Evolutionary conservation across 2,113 vertebrate genomes (phyloP), one percentile per base, ranked within the genome.

Genomic region (Leptobrachium leishanense): DNA sequence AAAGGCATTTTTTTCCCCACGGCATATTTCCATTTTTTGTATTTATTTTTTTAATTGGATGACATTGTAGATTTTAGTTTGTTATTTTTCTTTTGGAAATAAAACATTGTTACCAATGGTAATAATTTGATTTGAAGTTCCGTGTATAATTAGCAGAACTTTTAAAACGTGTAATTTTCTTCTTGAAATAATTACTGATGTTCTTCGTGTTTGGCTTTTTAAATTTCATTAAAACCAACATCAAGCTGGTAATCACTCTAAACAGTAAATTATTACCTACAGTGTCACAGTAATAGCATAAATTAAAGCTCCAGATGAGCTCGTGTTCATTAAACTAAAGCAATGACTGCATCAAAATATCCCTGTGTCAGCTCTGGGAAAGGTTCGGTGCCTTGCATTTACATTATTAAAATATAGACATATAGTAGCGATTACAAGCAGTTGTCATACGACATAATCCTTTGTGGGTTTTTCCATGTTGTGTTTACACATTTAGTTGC

Each of bases 251-350:
- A 71, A 79, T 72, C 40, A 46, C 74, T 74, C 39, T 57, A 73
- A 74, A 74, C 76, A 71, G 67, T 67, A 74, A 80, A 80, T 74
- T 67, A 80, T 66, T 74, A 59, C 72, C 71, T 74, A 68, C 63
- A 74, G 63, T 80, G 71, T 46, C 53, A n/a, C 42, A 68, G 78
- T 68, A 81, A 74, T 80, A 39, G 53, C 64, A 42, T 74, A 80
- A 80, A 80, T 74, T 80, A 62, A 74, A 59, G 74, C 50, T 44
- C 63, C 77, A 74, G 71, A 74, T 80, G 78, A 68, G 71, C 43
- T 74, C 78, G 39, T 62, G 71, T 74, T 74, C 78, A 80, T 80
- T 80, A 68, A 55, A 39, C 40, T 55, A 73, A 67, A 13, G 62
- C 70, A 73, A 43, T 39, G 46, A 44, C 53, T 55, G 70, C 77